These are phyloP conservation scores for Porphyrio hochstetteri DNA, from an alignment of 2,113 vertebrate species.

Conservation along the genomic window DNA sequence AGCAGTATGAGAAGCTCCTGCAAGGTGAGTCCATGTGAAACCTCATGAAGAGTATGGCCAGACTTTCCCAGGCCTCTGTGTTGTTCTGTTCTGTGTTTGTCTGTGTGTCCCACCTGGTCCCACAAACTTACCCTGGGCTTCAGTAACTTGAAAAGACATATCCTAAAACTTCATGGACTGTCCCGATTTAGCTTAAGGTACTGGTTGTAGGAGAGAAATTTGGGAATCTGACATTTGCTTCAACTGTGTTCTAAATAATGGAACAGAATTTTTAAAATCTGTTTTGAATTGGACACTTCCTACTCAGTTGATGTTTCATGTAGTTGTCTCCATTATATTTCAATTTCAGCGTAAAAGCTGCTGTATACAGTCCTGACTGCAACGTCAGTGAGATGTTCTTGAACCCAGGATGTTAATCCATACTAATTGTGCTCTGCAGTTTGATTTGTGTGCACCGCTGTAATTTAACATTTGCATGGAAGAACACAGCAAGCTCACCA, in stretches of 20 bases:
- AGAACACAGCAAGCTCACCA: neutral
- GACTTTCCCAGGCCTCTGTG: neutral
- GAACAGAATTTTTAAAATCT: neutral
- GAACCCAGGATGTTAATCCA: neutral
- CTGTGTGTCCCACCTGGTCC: accelerated
- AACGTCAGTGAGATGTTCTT: neutral
- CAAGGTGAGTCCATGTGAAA: slow-evolving; percentile 65
- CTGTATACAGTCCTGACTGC: neutral
- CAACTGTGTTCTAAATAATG: neutral
- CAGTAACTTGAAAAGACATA: neutral
- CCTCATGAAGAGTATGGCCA: neutral
- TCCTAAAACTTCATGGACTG: neutral
- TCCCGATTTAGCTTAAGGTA: neutral
- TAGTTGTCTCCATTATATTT: neutral
- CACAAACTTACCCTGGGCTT: neutral
- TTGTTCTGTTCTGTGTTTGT: neutral
- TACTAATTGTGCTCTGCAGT: neutral
- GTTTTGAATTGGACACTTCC: neutral
- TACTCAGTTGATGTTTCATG: neutral
- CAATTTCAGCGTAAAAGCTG: neutral
- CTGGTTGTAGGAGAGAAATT: neutral
- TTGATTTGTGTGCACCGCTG: neutral
- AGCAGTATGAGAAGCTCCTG: slow-evolving; percentile 83
- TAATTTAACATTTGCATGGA: neutral
- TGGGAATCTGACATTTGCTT: neutral